Base-by-base conservation (phyloP, 1,140 invertebrate species). In the Chionoecetes opilio region DNA sequence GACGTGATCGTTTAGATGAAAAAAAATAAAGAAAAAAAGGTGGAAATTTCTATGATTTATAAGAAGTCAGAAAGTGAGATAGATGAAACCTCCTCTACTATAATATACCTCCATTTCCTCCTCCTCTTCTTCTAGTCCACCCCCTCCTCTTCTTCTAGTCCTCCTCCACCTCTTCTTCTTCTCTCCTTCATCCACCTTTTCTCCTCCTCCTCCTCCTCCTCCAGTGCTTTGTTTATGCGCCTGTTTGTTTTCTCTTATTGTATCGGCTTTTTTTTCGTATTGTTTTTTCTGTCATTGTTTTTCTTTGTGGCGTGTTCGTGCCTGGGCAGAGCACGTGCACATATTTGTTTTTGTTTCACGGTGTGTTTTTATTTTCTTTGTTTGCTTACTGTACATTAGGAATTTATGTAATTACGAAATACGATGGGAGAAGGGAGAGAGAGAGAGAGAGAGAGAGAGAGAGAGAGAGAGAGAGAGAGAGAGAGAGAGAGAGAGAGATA, bases 381-480 rank as follows among this genome's bases (percentile, higher is more conserved):
- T 38, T 0, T 38, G 11, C 6, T n/a, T 75, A 8, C 63, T n/a
- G 8, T 3, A 41, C 5, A 41, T 14, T 41, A 41, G 5, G 38
- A 41, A 41, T 14, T 3, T 6, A 41, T 63, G 53, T 6, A 14
- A 63, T 63, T 6, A 41, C 2, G 17, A 21, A 21, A 63, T 63
- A 21, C 17, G 53, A 63, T 8, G 26, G 53, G 26, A 21, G 26
- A 8, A 35, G 86, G 37, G 86, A 88, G 86, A 88, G 86, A 88
- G 86, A 88, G 86, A 88, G 86, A 88, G 86, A 88, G 86, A 88
- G 86, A 88, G 31, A 35, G 34, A 34, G 35, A 88, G 86, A 88
- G 86, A 88, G 86, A 88, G 86, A 88, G 86, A 89, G 87, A 89
- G 87, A 89, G 87, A 89, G 87, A 89, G 87, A 89, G 87, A 89